Base-by-base conservation (phyloP, 1,140 invertebrate genomes). In the Drosophila mojavensis region DNA sequence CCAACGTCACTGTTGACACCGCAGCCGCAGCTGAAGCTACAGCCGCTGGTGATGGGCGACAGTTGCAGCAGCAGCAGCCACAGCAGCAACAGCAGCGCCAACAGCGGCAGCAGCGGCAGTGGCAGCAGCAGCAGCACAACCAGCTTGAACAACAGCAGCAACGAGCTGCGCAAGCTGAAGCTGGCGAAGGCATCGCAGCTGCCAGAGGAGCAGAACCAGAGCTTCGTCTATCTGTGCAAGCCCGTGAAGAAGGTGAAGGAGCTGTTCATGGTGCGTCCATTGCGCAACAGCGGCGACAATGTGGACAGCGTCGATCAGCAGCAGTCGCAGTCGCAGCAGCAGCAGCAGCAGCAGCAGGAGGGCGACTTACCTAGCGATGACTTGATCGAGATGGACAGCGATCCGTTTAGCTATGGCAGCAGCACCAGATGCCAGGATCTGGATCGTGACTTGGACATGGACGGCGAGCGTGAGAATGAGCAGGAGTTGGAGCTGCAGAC, bases 171-270 rank as follows among this genome's bases (percentile, higher is more conserved):
- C 5, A 59, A 66, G 33, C 59, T 75, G 1, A 75, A 79, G 26
- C 17, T 78, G 54, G 65, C 50, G 2, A 65, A 72, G 10, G 50
- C 71, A 11, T 72, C 75, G 2, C 43, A 43, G 0, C 5, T 84
- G 53, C 79, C 83, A 0, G 76, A 88, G 7, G 43, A 71, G 7
- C 55, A 81, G 7, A 88, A 82, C 20, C 72, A 88, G 26, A 88
- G 83, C 36, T 88, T 88, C 9, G 66, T 88, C 13, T 88, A 88
- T 48, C 64, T 88, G 0, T 88, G 83, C 50, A 80, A 88, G 56
- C 83, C 83, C 5, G 81, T 78, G 17, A 78, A 72, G 45, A 41
- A 81, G 48, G 65, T 84, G 13, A 66, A 70, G 43, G 74, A 84
- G 51, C 20, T 84, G 61, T 45, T 83, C 1, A 79, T 74, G 0